A percentile compares a stretch with the other conserved stretches of the same genome.
phyloP scores from a whole-genome alignment of 2,888 invertebrate genomes.

The Serrognathus titanus region DNA sequence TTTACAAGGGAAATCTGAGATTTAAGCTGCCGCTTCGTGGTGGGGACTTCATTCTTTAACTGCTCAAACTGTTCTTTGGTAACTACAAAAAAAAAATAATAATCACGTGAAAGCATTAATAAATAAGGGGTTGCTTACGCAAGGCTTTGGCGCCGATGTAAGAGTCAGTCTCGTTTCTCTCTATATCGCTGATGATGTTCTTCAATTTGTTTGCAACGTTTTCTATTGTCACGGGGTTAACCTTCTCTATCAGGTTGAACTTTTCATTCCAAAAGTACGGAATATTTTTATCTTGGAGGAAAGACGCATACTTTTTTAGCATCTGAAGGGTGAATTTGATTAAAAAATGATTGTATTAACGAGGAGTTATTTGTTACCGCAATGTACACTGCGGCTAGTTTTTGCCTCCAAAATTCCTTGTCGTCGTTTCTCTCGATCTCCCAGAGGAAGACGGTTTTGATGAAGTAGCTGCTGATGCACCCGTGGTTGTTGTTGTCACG shows the following conservation, averaged over 20 bases:
- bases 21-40: background rate
- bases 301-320: conserved; percentile 37
- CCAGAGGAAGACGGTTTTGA: conserved; percentile 50
- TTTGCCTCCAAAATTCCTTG: conserved; percentile 29
- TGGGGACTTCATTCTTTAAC: background rate
- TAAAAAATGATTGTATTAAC: background rate
- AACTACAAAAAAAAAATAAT: background rate
- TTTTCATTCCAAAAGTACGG: conserved; percentile 45
- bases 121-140: background rate
- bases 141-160: background rate
- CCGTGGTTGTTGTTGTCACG: conserved; percentile 42
- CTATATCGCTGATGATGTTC: background rate
- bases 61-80: background rate
- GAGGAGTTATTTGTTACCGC: conserved; percentile 24
- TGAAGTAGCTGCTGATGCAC: conserved; percentile 48
- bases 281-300: conserved; percentile 31
- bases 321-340: conserved; percentile 34
- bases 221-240: conserved; percentile 35
- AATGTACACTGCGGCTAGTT: conserved; percentile 37
- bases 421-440: conserved; percentile 32
- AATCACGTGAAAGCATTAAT: background rate
- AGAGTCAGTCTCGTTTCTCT: background rate
- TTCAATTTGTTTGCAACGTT: background rate
- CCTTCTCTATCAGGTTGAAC: conserved; percentile 37
- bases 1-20: no score